phyloP scores from a whole-genome alignment of 2,797 vertebrate genomes.

The Takifugu rubripes region DNA sequence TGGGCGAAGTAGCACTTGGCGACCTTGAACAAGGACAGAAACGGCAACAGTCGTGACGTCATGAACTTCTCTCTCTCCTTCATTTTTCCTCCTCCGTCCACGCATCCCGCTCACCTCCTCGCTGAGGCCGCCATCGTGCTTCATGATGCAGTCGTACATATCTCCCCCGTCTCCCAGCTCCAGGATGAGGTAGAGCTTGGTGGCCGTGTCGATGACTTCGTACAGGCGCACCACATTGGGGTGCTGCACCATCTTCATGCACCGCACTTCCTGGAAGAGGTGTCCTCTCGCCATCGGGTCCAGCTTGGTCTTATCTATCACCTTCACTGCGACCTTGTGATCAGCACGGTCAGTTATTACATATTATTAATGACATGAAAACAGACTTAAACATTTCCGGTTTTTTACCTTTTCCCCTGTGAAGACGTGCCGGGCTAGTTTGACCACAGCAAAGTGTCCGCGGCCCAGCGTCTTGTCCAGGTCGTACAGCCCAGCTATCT shows the following conservation, averaged over 20 bases:
- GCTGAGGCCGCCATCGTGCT: slow-evolving; percentile 92
- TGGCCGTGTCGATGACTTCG: slow-evolving; percentile 98
- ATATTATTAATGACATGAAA: background rate
- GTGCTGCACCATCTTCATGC: slow-evolving; percentile 99
- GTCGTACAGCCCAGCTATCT: slow-evolving; percentile 97
- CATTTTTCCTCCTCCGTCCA: too few species aligned
- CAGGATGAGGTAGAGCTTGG: slow-evolving; percentile 96
- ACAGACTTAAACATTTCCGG: background rate
- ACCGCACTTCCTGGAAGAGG: slow-evolving; percentile 97
- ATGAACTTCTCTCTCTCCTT: background rate
- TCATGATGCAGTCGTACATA: slow-evolving; percentile 99
- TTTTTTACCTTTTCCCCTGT: slow-evolving; percentile 87
- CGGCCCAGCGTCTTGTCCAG: slow-evolving; percentile 98
- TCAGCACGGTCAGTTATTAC: background rate
- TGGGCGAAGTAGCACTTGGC: slow-evolving; percentile 82
- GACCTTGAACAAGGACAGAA: slow-evolving; percentile 41
- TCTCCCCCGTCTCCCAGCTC: slow-evolving; percentile 98
- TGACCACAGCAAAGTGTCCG: slow-evolving; percentile 97
- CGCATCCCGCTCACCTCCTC: slow-evolving; percentile 79
- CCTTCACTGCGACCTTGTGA: slow-evolving; percentile 90
- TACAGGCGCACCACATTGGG: slow-evolving; percentile 98
- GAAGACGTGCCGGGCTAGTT: slow-evolving; percentile 96
- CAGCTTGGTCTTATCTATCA: slow-evolving; percentile 97
- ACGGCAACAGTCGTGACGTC: background rate
- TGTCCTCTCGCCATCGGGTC: slow-evolving; percentile 92